Evolutionary conservation across 2,797 vertebrate genomes (phyloP).

Genomic region (Darevskia mixta): DNA sequence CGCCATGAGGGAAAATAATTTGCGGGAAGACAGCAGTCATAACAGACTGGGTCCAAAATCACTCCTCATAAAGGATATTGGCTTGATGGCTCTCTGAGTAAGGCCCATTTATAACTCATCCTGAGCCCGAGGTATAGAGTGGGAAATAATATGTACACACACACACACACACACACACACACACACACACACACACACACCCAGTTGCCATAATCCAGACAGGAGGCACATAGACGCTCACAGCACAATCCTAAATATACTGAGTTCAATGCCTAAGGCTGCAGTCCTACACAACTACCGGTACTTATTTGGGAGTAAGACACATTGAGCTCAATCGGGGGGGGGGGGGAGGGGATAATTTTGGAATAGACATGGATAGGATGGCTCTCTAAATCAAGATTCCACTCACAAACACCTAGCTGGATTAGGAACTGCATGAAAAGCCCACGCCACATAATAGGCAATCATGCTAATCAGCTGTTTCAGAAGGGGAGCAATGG

Average conservation of each 20-base stretch:
- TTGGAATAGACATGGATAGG: background rate
- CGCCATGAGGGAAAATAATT: background rate
- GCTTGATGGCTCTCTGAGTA: background rate
- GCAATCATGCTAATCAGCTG: background rate
- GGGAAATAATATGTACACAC: background rate
- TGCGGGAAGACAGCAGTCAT: background rate
- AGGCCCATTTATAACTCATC: background rate
- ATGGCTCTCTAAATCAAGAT: background rate
- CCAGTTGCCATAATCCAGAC: background rate
- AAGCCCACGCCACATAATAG: background rate
- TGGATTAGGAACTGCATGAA: background rate
- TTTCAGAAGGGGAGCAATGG: background rate
- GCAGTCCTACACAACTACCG: no score
- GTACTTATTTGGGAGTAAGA: no score
- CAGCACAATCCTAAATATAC: background rate
- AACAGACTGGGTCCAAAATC: background rate
- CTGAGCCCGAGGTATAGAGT: background rate
- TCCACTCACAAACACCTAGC: no score
- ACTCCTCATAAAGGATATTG: background rate
- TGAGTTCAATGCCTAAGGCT: no score
- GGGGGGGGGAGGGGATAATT: no score
- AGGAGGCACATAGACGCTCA: background rate
- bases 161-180: no score
- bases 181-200: background rate
- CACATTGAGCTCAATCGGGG: no score